phyloP scores from a whole-genome alignment of 2,113 vertebrate genomes.

The Chlamydotis undulata region DNA sequence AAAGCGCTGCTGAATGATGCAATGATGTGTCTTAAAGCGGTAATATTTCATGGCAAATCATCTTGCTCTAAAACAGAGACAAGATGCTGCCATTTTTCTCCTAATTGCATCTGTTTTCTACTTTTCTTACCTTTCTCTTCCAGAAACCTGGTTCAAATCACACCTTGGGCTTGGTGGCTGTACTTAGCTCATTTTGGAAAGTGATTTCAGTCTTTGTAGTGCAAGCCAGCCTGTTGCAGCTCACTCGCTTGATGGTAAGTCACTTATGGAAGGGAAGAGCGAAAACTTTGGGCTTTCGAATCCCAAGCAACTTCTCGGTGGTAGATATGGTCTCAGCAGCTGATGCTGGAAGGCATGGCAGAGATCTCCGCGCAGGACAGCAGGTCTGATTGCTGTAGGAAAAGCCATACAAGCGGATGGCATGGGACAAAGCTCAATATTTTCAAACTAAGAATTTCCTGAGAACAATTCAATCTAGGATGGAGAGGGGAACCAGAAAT shows the following conservation, averaged over 20 bases:
- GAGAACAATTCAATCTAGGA: neutral
- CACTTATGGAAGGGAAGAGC: neutral
- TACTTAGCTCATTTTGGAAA: neutral
- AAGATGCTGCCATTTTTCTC: neutral
- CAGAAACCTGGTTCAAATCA: neutral
- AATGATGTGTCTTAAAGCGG: slow-evolving; percentile 23
- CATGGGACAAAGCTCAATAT: fast-evolving
- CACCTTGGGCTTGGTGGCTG: neutral
- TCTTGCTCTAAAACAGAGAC: neutral
- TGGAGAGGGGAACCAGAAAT: neutral
- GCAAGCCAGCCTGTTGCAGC: neutral
- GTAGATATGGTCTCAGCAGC: neutral
- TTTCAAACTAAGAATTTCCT: neutral
- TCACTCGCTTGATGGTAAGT: neutral
- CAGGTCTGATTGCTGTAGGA: neutral
- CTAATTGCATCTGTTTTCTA: neutral
- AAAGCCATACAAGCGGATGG: neutral
- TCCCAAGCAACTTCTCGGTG: neutral
- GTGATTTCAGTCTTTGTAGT: neutral
- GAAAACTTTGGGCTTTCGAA: neutral
- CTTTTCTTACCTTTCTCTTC: neutral
- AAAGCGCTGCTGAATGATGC: slow-evolving; percentile 19
- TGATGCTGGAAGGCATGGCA: neutral
- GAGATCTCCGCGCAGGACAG: neutral
- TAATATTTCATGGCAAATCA: slow-evolving; percentile 37